Base-by-base conservation (phyloP, 2,888 invertebrate genomes). In the Sinelater perroti region DNA sequence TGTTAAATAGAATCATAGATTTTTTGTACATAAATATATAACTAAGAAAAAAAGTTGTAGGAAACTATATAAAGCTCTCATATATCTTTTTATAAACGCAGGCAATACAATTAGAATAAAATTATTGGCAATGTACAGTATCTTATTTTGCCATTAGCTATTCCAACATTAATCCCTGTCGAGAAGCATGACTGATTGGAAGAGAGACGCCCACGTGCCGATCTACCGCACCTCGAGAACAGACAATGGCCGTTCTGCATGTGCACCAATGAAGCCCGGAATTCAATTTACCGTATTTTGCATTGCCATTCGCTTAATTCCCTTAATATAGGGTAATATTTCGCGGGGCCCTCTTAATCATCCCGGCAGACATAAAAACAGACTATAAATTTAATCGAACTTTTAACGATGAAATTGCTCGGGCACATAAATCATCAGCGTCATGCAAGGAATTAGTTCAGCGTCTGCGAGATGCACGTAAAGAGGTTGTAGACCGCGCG, bases 381-480 rank as follows among this genome's bases (percentile, higher is more conserved):
- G 40, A 35, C 45, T 35, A 53, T 53, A 53, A 53, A 53, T 53
- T 53, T 53, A 33, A 47, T 33, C 35, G 47, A 47, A 44, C 13
- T 45, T 53, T 53, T 53, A 53, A 53, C 45, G 45, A 53, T 33
- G 53, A 53, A 53, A 53, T 53, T 53, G 17, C 45, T 18, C 33
- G 28, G 16, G 21, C 24, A 24, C 21, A 53, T 53, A 53, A 53
- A 53, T 53, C 53, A 35, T 44, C 16, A 45, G 33, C 33, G 51
- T 42, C 51, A 42, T 42, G 42, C 42, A 51, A 51, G 33, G 33
- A 46, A 44, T 44, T 44, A 44, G 44, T 44, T 44, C 44, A 44
- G 30, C 44, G 44, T 30, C 30, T 44, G 28, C 5, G 18, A 44
- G 24, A 28, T 44, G 30, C 30, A 44, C 44, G 20, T 21, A 11